These are phyloP conservation scores for Ischnus inquisitorius DNA, from an alignment of 2,888 invertebrate species.

Conservation along the genomic window DNA sequence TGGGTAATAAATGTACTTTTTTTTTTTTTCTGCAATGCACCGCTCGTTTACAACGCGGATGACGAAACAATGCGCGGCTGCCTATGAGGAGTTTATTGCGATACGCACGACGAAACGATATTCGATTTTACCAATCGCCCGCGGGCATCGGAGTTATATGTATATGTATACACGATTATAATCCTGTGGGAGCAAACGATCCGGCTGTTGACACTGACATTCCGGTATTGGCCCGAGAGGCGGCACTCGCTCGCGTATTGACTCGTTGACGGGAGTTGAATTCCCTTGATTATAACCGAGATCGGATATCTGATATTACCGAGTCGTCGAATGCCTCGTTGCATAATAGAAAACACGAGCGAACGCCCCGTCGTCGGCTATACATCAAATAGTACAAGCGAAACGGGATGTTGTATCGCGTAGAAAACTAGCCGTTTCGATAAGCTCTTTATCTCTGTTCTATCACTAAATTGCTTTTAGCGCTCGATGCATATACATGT, in stretches of 20 bases:
- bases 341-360: slow-evolving; percentile 66
- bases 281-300: slow-evolving; percentile 64
- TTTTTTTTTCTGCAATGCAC: too few relatives aligned
- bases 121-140: slow-evolving; percentile 46
- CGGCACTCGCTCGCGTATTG: slow-evolving; percentile 56
- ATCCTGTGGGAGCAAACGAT: slow-evolving; percentile 60
- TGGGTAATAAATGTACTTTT: too few relatives aligned
- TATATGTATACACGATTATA: slow-evolving; percentile 40
- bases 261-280: slow-evolving; percentile 64
- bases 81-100: slow-evolving; percentile 4
- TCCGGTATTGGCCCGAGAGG: slow-evolving; percentile 54
- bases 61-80: neutral
- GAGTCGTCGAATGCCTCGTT: slow-evolving; percentile 51
- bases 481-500: neutral
- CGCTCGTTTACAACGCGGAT: too few relatives aligned
- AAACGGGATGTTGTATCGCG: slow-evolving; percentile 1
- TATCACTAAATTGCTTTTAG: slow-evolving; percentile 28
- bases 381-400: slow-evolving; percentile 34
- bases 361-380: slow-evolving; percentile 25
- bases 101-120: neutral
- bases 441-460: slow-evolving; percentile 42
- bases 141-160: slow-evolving; percentile 14
- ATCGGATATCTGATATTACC: slow-evolving; percentile 68
- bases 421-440: slow-evolving; percentile 5
- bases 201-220: slow-evolving; percentile 73